phyloP scores from a whole-genome alignment of 2,113 vertebrate genomes.

The Calonectris borealis region DNA sequence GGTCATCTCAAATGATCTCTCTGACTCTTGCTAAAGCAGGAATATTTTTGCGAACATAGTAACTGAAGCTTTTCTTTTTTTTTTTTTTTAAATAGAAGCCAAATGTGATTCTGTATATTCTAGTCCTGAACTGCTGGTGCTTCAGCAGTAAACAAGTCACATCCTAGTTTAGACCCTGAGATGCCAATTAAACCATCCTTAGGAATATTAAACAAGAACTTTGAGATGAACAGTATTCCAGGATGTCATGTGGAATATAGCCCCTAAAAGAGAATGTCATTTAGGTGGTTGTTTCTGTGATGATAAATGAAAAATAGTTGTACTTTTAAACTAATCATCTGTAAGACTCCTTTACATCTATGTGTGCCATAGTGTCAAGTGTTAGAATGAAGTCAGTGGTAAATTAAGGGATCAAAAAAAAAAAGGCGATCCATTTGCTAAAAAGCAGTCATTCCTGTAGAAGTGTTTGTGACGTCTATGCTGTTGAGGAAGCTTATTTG shows the following conservation, averaged over 20 bases:
- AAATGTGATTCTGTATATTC: neutral
- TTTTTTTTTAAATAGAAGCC: too few species aligned
- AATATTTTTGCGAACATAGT: neutral
- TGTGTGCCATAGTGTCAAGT: neutral
- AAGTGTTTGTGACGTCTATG: neutral
- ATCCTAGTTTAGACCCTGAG: neutral
- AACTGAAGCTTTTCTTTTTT: neutral
- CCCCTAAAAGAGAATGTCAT: neutral
- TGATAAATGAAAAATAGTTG: neutral
- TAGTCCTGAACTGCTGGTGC: neutral
- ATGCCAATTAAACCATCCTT: neutral
- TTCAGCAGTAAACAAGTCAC: neutral
- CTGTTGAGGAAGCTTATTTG: neutral
- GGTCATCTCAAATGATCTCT: neutral
- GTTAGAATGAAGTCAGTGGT: neutral
- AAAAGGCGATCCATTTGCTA: neutral
- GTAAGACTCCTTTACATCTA: neutral
- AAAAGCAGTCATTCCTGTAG: neutral
- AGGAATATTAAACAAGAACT: neutral
- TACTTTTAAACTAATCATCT: neutral
- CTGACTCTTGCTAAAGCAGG: neutral
- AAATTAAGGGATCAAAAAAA: neutral
- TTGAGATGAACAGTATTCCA: neutral
- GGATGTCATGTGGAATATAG: neutral
- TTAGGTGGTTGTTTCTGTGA: neutral